Base-by-base conservation (phyloP, 2,113 vertebrate genomes). In the Neodontobutis hainanensis region DNA sequence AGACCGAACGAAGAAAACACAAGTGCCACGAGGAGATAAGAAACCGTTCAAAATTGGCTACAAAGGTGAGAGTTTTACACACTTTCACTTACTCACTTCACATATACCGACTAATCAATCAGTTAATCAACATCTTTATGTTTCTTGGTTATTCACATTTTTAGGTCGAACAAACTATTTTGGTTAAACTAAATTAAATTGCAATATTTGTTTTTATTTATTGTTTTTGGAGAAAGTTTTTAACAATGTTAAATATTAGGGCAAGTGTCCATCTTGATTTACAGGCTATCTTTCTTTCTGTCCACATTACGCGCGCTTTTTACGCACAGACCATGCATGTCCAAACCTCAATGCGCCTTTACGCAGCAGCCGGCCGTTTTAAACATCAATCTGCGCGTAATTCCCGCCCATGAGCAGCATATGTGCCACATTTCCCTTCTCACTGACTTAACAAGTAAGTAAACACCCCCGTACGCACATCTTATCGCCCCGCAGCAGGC, bases 401-500 rank as follows among this genome's bases (percentile, higher is more conserved):
- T 56, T 81, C 74, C 75, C 77, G 58, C 80, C 76, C 80, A 60
- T 43, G 47, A 43, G 44, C 48, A 57, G 42, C 36, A n/a, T 5
- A 52, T 6, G 68, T 79, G 10, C 83, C 83, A 55, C 87, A 82
- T 67, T 86, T 81, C 68, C 65, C 9, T 14, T 10, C 42, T 14
- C 51, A 11, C 61, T 59, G 42, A 50, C 43, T 70, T 60, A 16
- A 10, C 34, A 32, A 73, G 48, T 48, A 50, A 14, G 92, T 93
- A 93, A 92, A 93, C 90, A 93, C 11, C 64, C 40, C 15, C 44
- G 5, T 55, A 14, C 4, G 56, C 58, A 0, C 68, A 11, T 46
- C 87, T 92, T 92, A 93, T 93, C 92, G 69, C 65, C 16, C 45
- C 0, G 38, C 5, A 66, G 61, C 90, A 92, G 70, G 61, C 84